Conservation (phyloP, 2,888 invertebrate species). For the Poecilobothrus nobilitatus region DNA sequence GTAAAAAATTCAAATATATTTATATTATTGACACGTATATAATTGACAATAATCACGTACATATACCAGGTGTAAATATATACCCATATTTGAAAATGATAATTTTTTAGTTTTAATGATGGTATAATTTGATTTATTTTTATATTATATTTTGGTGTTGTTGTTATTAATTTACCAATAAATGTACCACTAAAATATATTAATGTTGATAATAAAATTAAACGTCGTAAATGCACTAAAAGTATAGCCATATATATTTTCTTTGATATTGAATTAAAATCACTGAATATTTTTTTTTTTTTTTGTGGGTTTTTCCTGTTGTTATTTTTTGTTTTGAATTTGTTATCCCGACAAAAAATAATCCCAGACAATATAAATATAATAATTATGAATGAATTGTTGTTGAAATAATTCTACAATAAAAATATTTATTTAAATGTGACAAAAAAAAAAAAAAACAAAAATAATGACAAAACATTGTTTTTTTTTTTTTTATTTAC, state of each 20-base stretch:
- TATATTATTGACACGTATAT: slow-evolving; percentile 31
- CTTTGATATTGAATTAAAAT: no score
- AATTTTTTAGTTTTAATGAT: slow-evolving; percentile 27
- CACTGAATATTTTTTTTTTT: no score
- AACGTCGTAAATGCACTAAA: slow-evolving; percentile 39
- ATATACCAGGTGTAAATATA: slow-evolving; percentile 39
- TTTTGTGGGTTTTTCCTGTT: not conserved
- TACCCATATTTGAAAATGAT: slow-evolving; percentile 41
- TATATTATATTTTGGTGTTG: slow-evolving; percentile 28
- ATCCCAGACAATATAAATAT: no score
- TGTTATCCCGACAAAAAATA: no score
- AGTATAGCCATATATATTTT: slow-evolving; percentile 35
- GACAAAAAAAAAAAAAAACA: no score
- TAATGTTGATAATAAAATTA: slow-evolving; percentile 39
- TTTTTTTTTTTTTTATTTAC: no score
- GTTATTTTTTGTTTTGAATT: no score
- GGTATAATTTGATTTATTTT: slow-evolving; percentile 25
- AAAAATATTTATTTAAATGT: no score
- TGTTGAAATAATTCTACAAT: no score
- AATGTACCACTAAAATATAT: slow-evolving; percentile 39
- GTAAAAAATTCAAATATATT: slow-evolving; percentile 36
- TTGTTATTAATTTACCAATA: slow-evolving; percentile 33
- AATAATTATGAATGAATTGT: no score
- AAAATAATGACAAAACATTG: no score
- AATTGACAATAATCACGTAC: slow-evolving; percentile 36